A percentile compares a stretch with the other conserved stretches of the same genome.
Evolutionary conservation across 2,797 vertebrate genomes (phyloP).

Genomic region (Luscinia luscinia): DNA sequence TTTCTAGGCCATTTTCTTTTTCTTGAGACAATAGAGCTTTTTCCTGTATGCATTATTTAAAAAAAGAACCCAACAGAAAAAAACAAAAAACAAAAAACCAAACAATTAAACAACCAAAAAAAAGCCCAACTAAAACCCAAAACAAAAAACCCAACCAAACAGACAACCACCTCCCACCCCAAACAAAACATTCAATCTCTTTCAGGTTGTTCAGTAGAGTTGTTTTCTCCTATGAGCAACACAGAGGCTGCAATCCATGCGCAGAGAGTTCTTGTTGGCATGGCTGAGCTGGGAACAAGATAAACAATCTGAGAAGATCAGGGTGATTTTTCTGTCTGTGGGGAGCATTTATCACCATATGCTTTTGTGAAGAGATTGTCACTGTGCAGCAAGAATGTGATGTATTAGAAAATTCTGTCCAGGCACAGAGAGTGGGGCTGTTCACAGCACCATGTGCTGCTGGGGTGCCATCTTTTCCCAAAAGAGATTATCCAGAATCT

Average conservation of each 20-base stretch:
- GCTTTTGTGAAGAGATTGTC: background rate
- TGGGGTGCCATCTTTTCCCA: background rate
- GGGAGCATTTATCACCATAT: background rate
- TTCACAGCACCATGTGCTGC: background rate
- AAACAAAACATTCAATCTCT: background rate
- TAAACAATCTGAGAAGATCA: background rate
- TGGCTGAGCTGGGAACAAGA: background rate
- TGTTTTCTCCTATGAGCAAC: background rate
- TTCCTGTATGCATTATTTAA: background rate
- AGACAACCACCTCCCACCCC: too few relatives aligned
- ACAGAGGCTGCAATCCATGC: background rate
- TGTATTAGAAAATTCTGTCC: background rate
- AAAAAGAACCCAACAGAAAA: too few relatives aligned
- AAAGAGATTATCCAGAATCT: background rate
- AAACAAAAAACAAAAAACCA: too few relatives aligned
- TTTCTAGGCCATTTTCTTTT: background rate
- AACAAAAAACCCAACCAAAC: background rate
- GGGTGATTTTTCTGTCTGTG: background rate
- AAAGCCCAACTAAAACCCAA: background rate
- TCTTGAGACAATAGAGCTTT: background rate
- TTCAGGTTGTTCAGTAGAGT: background rate
- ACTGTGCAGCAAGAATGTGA: background rate
- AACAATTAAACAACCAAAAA: too few relatives aligned
- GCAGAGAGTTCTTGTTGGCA: background rate
- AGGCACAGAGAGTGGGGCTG: background rate